Percentiles rank a stretch among this genome's conserved stretches.
Evolutionary conservation across 2,888 invertebrate genomes (phyloP).

Genomic region (Alentia gelatinosa): DNA sequence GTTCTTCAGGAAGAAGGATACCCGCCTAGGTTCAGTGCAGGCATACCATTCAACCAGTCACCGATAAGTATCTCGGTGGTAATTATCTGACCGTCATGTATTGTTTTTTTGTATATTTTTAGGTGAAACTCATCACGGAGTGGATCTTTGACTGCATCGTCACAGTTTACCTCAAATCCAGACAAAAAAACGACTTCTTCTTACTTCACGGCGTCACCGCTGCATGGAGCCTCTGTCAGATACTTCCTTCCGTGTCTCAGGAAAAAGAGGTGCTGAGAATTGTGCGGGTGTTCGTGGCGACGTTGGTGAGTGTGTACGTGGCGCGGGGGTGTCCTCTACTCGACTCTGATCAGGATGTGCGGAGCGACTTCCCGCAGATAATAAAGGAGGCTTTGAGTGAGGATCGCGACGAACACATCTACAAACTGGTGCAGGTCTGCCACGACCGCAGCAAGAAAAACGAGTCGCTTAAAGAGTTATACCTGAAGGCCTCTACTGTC

Average conservation of each 20-base stretch:
- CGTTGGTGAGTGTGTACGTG: neutral
- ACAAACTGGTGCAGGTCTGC: constrained; percentile 28
- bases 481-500: neutral
- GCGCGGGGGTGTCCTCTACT: neutral
- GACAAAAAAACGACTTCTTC: neutral
- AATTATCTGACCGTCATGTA: no score
- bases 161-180: neutral
- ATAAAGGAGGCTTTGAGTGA: neutral
- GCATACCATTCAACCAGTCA: no score
- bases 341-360: neutral
- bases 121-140: neutral
- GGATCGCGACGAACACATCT: neutral
- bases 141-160: neutral
- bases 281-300: neutral
- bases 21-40: neutral
- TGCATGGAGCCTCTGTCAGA: neutral
- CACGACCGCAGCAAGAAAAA: neutral
- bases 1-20: neutral
- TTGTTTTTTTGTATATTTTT: no score
- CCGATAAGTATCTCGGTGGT: no score
- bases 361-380: neutral
- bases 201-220: neutral
- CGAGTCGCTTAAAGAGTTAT: neutral
- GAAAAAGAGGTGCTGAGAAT: neutral
- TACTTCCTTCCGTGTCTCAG: neutral